A percentile compares a stretch with the other conserved stretches of the same genome.
phyloP scores from a whole-genome alignment of 2,113 vertebrate species.

The Garra rufa region DNA sequence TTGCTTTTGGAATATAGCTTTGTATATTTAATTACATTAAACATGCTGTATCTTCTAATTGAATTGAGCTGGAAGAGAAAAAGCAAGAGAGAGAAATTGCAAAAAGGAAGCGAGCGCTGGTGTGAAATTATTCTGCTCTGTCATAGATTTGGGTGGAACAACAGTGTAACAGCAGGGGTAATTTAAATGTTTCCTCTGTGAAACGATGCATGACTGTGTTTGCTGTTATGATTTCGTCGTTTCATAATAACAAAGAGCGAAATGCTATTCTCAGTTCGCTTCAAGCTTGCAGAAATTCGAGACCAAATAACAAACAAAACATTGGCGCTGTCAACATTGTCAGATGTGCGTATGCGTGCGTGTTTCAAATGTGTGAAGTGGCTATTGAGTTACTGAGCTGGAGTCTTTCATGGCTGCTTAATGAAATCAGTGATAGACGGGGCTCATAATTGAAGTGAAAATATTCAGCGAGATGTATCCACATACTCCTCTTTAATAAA shows the following conservation, averaged over 20 bases:
- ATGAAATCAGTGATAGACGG: conserved; percentile 63
- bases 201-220: conserved; percentile 30
- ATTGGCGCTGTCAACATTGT: conserved; percentile 25
- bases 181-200: conserved; percentile 44
- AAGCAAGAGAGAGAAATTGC: background rate
- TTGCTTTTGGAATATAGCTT: background rate
- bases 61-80: conserved; percentile 18
- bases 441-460: conserved; percentile 57
- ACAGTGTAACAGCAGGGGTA: conserved; percentile 32
- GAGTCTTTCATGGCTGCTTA: conserved; percentile 59
- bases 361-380: conserved; percentile 53
- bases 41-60: conserved; percentile 30
- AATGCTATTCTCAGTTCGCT: conserved; percentile 20
- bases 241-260: conserved; percentile 39
- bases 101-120: conserved; percentile 2
- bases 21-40: conserved; percentile 34
- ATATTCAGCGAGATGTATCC: background rate
- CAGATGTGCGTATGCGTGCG: conserved; percentile 44
- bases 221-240: background rate
- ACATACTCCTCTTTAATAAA: conserved; percentile 1
- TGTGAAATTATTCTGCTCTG: conserved; percentile 39
- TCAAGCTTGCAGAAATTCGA: background rate
- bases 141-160: conserved; percentile 30
- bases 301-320: conserved; percentile 17
- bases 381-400: conserved; percentile 58